Evolutionary conservation across 2,888 invertebrate genomes (phyloP).

Genomic region (Synergus japonicus): DNA sequence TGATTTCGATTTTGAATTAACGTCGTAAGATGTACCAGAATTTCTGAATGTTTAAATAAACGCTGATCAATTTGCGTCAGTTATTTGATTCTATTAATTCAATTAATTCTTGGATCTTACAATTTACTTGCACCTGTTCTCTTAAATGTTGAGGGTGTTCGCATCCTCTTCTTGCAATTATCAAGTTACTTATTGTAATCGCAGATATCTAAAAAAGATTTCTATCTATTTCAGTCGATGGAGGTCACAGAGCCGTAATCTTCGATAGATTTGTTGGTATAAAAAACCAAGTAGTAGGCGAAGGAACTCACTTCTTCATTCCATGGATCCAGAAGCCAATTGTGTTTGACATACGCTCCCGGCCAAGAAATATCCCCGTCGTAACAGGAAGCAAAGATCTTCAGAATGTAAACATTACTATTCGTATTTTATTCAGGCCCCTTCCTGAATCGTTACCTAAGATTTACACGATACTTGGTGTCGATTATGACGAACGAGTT

Average conservation of each 20-base stretch:
- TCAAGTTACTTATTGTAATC: too few relatives aligned
- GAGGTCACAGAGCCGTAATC: conserved; percentile 99
- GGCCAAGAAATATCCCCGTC: conserved; percentile 97
- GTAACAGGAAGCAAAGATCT: conserved; percentile 99
- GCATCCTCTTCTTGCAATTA: too few relatives aligned
- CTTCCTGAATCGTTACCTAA: conserved; percentile 94
- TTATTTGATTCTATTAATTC: too few relatives aligned
- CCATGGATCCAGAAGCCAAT: conserved; percentile 99
- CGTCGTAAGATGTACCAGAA: too few relatives aligned
- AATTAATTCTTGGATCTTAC: too few relatives aligned
- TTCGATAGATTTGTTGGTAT: conserved; percentile 99
- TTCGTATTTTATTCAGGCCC: conserved; percentile 98
- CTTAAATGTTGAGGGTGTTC: too few relatives aligned
- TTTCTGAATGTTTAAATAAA: too few relatives aligned
- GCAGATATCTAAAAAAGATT: not conserved
- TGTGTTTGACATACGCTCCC: conserved; percentile 97
- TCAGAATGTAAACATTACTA: conserved; percentile 99
- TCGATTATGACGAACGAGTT: conserved; percentile 99
- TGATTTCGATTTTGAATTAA: not conserved
- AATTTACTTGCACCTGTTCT: too few relatives aligned
- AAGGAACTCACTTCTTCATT: conserved; percentile 99
- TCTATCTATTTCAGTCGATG: conserved; percentile 87
- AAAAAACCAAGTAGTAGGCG: conserved; percentile 94
- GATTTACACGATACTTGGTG: conserved; percentile 97
- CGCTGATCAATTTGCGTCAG: too few relatives aligned